These are phyloP conservation scores for silkworm (Bombyx mori) DNA, from an alignment of 1,140 invertebrate genomes.

Conservation along the genomic window DNA sequence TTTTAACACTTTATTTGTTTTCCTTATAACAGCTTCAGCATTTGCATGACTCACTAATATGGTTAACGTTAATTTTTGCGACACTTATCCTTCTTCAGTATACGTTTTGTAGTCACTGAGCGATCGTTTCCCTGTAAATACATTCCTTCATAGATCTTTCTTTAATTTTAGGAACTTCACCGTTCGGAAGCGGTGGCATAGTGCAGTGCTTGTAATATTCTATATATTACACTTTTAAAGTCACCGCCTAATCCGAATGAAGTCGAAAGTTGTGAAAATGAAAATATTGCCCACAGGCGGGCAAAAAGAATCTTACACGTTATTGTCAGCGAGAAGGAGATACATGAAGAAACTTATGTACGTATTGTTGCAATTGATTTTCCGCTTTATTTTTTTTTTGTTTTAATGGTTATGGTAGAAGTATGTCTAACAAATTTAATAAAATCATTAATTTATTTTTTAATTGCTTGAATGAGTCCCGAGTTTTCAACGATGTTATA, in stretches of 20 bases:
- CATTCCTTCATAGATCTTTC: slow-evolving; percentile 36
- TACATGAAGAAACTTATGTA: slow-evolving; percentile 72
- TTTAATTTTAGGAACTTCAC: slow-evolving; percentile 47
- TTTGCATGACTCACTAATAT: slow-evolving; percentile 12
- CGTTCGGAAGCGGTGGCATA: background rate
- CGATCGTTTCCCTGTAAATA: slow-evolving; percentile 21
- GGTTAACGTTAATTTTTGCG: no score
- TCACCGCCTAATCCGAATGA: slow-evolving; percentile 40
- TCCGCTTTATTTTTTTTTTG: background rate
- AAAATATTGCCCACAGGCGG: slow-evolving; percentile 67
- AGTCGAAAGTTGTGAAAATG: slow-evolving; percentile 67
- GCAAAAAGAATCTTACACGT: slow-evolving; percentile 66
- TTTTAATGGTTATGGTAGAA: background rate
- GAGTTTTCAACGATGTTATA: no score
- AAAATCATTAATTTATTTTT: background rate
- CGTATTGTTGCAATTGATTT: slow-evolving; percentile 29
- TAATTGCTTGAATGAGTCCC: background rate
- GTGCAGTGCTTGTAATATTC: slow-evolving; percentile 6
- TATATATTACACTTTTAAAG: slow-evolving; percentile 5
- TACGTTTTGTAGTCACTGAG: slow-evolving; percentile 6
- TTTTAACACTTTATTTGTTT: background rate
- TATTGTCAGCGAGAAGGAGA: slow-evolving; percentile 64
- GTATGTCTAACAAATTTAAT: background rate
- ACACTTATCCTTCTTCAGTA: slow-evolving; percentile 1
- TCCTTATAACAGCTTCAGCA: no score